phyloP scores from a whole-genome alignment of 2,797 vertebrate genomes.

The Acanthornis magna region DNA sequence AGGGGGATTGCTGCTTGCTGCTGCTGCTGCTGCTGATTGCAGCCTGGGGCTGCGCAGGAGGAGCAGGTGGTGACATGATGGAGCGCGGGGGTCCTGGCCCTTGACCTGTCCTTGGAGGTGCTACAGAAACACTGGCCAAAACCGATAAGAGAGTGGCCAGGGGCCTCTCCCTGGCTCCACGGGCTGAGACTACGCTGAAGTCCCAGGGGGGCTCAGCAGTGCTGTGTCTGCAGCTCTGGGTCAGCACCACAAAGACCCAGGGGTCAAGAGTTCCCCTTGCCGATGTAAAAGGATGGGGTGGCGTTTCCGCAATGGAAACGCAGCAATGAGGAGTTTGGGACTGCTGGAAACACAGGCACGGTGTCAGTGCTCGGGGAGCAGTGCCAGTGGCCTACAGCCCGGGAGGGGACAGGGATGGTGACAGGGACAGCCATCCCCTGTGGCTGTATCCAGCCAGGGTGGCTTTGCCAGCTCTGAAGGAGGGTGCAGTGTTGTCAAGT shows the following conservation, averaged over 20 bases:
- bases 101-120: not conserved
- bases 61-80: not conserved
- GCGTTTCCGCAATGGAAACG: conserved; percentile 30
- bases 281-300: conserved; percentile 36
- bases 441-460: fast-evolving
- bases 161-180: fast-evolving
- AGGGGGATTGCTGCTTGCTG: not conserved
- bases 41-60: not conserved
- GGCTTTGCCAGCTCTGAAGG: not conserved
- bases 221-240: not conserved
- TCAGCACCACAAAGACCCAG: not conserved
- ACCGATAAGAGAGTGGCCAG: not conserved
- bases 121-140: not conserved
- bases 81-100: not conserved
- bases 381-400: not conserved
- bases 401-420: not conserved
- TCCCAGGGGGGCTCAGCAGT: not conserved
- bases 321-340: not conserved
- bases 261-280: conserved; percentile 17
- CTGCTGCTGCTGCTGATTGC: not conserved
- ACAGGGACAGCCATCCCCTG: not conserved
- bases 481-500: not conserved
- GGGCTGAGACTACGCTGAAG: fast-evolving
- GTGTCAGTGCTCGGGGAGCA: not conserved
- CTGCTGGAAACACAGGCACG: fast-evolving